Base-by-base conservation (phyloP, 2,888 invertebrate species). In the Hypercompe scribonia region DNA sequence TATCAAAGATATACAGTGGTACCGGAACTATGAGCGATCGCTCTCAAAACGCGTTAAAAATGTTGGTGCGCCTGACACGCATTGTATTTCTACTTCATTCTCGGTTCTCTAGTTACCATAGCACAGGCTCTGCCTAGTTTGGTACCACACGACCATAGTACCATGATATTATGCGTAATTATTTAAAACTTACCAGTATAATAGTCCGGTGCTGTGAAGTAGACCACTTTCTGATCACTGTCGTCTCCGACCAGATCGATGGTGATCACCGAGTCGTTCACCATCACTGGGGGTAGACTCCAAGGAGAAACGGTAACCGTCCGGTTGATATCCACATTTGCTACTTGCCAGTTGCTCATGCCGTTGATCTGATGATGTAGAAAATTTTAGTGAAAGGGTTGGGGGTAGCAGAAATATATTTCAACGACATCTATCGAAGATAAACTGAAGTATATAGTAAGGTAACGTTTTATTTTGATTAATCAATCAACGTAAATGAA, bases 131-230 rank as follows among this genome's bases (percentile, higher is more conserved):
- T n/a, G n/a, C n/a, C n/a, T n/a, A n/a, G n/a, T n/a, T n/a, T n/a
- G n/a, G n/a, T n/a, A n/a, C n/a, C n/a, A n/a, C n/a, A n/a, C n/a
- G n/a, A n/a, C n/a, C n/a, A n/a, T n/a, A n/a, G n/a, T n/a, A n/a
- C n/a, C n/a, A n/a, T n/a, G n/a, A n/a, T n/a, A n/a, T n/a, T n/a
- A n/a, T n/a, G n/a, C n/a, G n/a, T n/a, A n/a, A n/a, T n/a, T n/a
- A n/a, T n/a, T 4, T 28, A 15, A 13, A 54, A 34, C 89, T 88
- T 78, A 94, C 98, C 98, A 0, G 98, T 94, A 88, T 97, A 98
- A 39, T 95, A 93, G 0, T 93, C 88, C 0, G 99, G 98, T 0
- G 98, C 98, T 0, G 97, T 96, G 90, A 99, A 98, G 93, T 98
- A 99, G 0, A 97, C 95, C 0, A 97, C 93, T 73, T 96, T 95